Evolutionary conservation across 2,797 vertebrate genomes (phyloP).

Genomic region (Tenualosa ilisha): DNA sequence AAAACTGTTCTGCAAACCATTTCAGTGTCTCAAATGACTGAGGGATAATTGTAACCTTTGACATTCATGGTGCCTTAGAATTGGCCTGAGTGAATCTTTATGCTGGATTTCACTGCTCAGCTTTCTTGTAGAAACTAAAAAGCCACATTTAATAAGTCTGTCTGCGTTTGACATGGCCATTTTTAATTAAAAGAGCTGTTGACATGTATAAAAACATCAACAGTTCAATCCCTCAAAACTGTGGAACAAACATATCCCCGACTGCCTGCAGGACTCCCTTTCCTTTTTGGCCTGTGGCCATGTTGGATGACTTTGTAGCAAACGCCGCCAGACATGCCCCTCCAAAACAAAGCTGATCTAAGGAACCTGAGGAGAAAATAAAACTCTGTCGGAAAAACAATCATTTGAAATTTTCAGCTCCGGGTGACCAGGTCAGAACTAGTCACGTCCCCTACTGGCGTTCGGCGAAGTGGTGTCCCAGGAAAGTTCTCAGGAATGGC

Average conservation of each 20-base stretch:
- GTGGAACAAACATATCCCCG: not conserved
- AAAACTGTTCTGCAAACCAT: not conserved
- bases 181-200: slow-evolving; percentile 7
- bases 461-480: slow-evolving; percentile 8
- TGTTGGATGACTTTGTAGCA: not conserved
- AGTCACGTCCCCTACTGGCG: not conserved
- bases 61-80: not conserved
- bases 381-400: slow-evolving; percentile 9
- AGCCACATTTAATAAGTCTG: slow-evolving; percentile 18
- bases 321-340: not conserved
- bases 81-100: not conserved
- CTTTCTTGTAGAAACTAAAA: slow-evolving; percentile 10
- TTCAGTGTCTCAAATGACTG: not conserved
- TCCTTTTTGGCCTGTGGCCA: not conserved
- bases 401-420: slow-evolving; percentile 11
- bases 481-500: slow-evolving; percentile 13
- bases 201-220: not conserved
- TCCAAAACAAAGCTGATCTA: slow-evolving; percentile 19
- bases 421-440: slow-evolving; percentile 8
- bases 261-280: not conserved
- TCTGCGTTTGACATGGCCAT: not conserved
- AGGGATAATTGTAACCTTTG: not conserved
- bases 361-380: not conserved
- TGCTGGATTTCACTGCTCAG: not conserved
- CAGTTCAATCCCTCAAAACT: not conserved